These are phyloP conservation scores for Drosophila melanica DNA, from an alignment of 1,140 invertebrate species.

Conservation along the genomic window DNA sequence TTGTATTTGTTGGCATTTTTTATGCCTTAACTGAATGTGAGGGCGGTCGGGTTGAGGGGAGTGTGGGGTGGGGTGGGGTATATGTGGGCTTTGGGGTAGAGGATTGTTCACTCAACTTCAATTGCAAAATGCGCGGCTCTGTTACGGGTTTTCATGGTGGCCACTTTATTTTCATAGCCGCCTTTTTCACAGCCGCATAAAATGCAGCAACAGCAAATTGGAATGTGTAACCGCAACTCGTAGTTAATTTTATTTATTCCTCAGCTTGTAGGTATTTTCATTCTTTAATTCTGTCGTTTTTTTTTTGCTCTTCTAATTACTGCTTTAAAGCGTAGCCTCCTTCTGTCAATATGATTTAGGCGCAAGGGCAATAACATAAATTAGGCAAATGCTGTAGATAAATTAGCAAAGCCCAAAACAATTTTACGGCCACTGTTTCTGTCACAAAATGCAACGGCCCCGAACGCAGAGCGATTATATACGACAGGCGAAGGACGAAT, in stretches of 20 bases:
- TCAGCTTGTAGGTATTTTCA: constrained; percentile 35
- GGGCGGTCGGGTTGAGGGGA: background rate
- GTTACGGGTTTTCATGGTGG: constrained; percentile 59
- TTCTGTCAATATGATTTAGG: constrained; percentile 67
- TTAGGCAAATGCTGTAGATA: constrained; percentile 76
- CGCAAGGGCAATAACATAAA: constrained; percentile 64
- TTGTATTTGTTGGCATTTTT: constrained; percentile 79
- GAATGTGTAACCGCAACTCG: constrained; percentile 80
- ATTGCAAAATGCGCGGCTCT: constrained; percentile 4
- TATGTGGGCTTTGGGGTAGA: background rate
- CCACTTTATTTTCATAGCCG: constrained; percentile 81
- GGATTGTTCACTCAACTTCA: constrained; percentile 27
- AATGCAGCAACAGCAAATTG: constrained; percentile 81
- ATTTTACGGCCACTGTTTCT: constrained; percentile 60
- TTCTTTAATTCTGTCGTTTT: constrained; percentile 8
- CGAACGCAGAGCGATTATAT: constrained; percentile 36
- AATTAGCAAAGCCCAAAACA: constrained; percentile 69
- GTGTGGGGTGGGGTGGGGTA: background rate
- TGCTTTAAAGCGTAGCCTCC: constrained; percentile 46
- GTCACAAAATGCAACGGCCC: constrained; percentile 63
- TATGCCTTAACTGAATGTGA: constrained; percentile 39
- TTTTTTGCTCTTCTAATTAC: constrained; percentile 35
- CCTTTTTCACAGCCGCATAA: constrained; percentile 80
- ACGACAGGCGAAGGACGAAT: constrained; percentile 39
- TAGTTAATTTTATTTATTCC: constrained; percentile 80